Percentiles rank a stretch among this genome's conserved stretches.
phyloP scores from a whole-genome alignment of 2,113 vertebrate genomes.

The Bufo gargarizans region DNA sequence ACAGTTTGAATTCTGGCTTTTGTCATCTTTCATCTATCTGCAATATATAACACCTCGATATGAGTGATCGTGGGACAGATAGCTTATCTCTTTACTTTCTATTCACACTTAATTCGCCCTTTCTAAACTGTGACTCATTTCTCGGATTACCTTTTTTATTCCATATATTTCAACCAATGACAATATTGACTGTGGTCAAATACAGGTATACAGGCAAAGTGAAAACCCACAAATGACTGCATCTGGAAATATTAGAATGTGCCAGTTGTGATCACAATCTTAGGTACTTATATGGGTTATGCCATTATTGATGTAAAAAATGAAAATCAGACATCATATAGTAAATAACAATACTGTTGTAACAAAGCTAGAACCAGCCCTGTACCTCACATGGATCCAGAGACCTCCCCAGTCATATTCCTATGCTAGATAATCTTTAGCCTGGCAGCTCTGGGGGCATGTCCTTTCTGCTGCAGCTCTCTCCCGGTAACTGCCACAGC shows the following conservation, averaged over 20 bases:
- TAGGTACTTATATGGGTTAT: no score
- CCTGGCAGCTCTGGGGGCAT: no score
- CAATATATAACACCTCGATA: background rate
- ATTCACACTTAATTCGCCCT: background rate
- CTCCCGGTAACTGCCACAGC: no score
- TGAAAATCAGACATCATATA: no score
- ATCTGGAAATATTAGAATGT: background rate
- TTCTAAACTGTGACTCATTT: background rate
- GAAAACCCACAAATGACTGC: background rate
- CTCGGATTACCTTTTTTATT: constrained; percentile 1
- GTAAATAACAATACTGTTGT: no score
- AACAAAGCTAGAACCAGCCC: no score
- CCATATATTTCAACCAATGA: background rate
- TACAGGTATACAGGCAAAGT: background rate
- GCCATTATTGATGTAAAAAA: no score
- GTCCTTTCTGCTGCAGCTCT: no score
- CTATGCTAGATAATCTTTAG: no score
- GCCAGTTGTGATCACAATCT: background rate
- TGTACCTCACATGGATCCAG: no score
- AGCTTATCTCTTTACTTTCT: constrained; percentile 12
- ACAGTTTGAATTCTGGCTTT: background rate
- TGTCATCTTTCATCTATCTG: background rate
- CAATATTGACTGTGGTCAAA: background rate
- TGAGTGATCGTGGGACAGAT: background rate
- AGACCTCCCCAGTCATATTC: no score